Evolutionary conservation across 2,113 vertebrate species (phyloP), one percentile per base, ranked within the genome.

Genomic region (Piliocolobus tephrosceles): DNA sequence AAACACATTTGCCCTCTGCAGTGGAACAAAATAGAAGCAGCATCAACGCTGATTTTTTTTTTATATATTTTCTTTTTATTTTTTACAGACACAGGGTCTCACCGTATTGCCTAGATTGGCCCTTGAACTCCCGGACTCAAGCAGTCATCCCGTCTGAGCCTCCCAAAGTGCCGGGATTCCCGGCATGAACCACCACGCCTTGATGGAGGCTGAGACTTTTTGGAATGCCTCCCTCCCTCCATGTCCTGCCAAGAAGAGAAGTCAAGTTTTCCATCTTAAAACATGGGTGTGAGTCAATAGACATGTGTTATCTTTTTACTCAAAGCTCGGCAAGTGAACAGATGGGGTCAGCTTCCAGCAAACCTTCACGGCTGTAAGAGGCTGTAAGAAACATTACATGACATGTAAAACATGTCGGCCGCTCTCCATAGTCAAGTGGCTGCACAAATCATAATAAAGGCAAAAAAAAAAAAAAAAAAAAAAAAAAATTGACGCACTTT

Each of bases 381-480:
- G 43, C 43, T 43, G 43, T 43, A 43, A 43, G 43, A 43, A 43
- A 43, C 43, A 6, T 43, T 43, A 43, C 43, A 43, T 6, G 43
- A 43, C 43, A 43, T 43, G 43, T 43, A 43, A 43, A 43, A 43
- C 43, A 43, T 8, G 13, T 8, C 5, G 0, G 58, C 18, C 3
- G 23, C 16, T 25, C 25, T 38, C 22, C 14, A 3, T 38, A 25
- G 85, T 47, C 5, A 8, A 40, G 8, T 5, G 45, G 18, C 47
- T 18, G 35, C 17, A 20, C 32, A 12, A 0, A n/a, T 0, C 4
- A 0, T 5, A 1, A 43, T 2, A 6, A 13, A 1, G 38, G 22
- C 5, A 4, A 45, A 64, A 20, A 6, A 64, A 30, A 27, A n/a
- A n/a, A n/a, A n/a, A n/a, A n/a, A n/a, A n/a, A 10, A 14, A 52